Evolutionary conservation across 2,888 invertebrate genomes (phyloP).

Genomic region (Gasteruption jaculator): DNA sequence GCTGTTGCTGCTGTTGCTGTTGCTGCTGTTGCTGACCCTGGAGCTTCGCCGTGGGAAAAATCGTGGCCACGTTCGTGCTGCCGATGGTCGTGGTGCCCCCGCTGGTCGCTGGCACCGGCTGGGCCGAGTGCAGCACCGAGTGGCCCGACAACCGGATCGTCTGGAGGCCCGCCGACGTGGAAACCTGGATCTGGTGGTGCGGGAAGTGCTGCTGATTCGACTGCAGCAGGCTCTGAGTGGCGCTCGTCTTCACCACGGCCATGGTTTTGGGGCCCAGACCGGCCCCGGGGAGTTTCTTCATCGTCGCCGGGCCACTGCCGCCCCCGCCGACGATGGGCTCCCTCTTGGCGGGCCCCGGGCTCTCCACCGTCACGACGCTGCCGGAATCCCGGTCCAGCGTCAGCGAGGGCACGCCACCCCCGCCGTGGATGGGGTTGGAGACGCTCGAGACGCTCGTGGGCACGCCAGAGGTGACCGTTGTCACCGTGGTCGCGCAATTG

Average conservation of each 20-base stretch:
- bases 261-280: slow-evolving; percentile 41
- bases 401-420: slow-evolving; percentile 1
- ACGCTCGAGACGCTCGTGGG: slow-evolving; percentile 43
- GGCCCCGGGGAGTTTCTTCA: slow-evolving; percentile 36
- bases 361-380: no score
- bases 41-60: slow-evolving; percentile 52
- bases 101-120: slow-evolving; percentile 48
- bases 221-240: slow-evolving; percentile 44
- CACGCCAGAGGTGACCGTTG: slow-evolving; percentile 33
- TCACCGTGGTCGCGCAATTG: slow-evolving; percentile 10
- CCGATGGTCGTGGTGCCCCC: slow-evolving; percentile 29
- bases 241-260: slow-evolving; percentile 43
- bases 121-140: slow-evolving; percentile 47
- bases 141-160: slow-evolving; percentile 56
- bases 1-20: slow-evolving; percentile 32
- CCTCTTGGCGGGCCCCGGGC: no score
- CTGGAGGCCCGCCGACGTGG: slow-evolving; percentile 54
- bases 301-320: slow-evolving; percentile 29
- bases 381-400: no score
- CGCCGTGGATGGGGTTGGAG: background rate
- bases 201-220: slow-evolving; percentile 49
- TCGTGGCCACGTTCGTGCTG: slow-evolving; percentile 51
- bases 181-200: slow-evolving; percentile 49
- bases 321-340: no score
- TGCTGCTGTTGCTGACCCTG: slow-evolving; percentile 31